These are phyloP conservation scores for Drosophila willistoni DNA, from an alignment of 1,140 invertebrate genomes.

Conservation along the genomic window DNA sequence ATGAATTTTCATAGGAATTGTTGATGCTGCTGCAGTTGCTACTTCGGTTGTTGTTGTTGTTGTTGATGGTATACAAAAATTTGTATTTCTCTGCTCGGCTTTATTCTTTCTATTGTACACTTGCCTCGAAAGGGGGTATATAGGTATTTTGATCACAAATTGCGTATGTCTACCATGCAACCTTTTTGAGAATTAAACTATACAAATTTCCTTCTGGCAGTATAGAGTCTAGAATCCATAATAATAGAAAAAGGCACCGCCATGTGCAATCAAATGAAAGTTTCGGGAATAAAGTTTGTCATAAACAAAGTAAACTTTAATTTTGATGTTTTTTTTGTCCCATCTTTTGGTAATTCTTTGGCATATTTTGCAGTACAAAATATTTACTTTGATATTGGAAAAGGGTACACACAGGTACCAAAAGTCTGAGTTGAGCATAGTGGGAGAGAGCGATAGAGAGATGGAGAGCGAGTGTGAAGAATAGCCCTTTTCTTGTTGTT, in stretches of 20 bases:
- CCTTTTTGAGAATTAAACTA: too few relatives aligned
- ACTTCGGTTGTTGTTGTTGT: neutral
- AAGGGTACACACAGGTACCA: conserved; percentile 5
- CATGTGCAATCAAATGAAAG: too few relatives aligned
- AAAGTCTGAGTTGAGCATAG: neutral
- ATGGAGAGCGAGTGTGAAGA: too few relatives aligned
- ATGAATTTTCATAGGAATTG: conserved; percentile 45
- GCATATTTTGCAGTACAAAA: conserved; percentile 24
- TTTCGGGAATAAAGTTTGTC: neutral
- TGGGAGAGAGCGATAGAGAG: neutral
- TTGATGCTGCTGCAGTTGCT: neutral
- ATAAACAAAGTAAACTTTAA: neutral
- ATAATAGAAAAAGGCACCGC: too few relatives aligned
- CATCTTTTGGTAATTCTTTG: neutral
- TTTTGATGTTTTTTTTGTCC: too few relatives aligned
- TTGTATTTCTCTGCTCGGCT: conserved; percentile 8
- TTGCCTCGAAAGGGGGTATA: neutral
- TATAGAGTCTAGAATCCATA: too few relatives aligned
- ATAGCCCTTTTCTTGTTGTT: conserved; percentile 9
- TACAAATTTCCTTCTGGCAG: too few relatives aligned
- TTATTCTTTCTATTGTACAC: neutral
- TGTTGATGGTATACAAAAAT: conserved; percentile 17
- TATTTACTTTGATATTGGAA: conserved; percentile 38
- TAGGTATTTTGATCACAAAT: neutral
- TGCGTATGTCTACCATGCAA: too few relatives aligned